Evolutionary conservation across 2,113 vertebrate species (phyloP), one percentile per base, ranked within the genome.

Genomic region (Ammospiza caudacuta): DNA sequence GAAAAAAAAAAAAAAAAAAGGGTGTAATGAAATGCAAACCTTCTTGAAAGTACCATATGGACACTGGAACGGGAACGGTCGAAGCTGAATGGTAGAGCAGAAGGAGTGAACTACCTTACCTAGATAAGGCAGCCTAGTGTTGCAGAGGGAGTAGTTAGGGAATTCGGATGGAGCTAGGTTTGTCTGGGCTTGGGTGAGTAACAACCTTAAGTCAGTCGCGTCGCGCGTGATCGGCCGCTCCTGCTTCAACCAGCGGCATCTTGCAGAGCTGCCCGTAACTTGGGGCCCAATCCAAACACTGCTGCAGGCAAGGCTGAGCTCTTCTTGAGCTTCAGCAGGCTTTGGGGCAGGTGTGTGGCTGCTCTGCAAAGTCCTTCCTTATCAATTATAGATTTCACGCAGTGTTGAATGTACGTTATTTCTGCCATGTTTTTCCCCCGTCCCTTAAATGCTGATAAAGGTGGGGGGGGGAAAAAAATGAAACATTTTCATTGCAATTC

Each of bases 341-440:
- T 91, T 77, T 55, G 19, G 41, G 83, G 47, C 52, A 54, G 35
- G 11, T 57, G 13, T 25, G 43, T 41, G 49, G 25, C 41, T 80
- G 43, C 16, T 47, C 25, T 88, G 43, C 8, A 76, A 83, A 92
- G 82, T 51, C 23, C 5, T 80, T 77, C 74, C 33, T 59, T 5
- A 2, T 80, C 59, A 92, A 6, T 90, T 58, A 41, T 7, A 39
- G 33, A 66, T 78, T 81, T 72, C 43, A 15, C 11, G 1, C 55
- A 31, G 20, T 7, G 39, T 8, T 33, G 18, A 73, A 62, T 7
- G n/a, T 28, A n/a, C 0, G 0, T 23, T 93, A 63, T 24, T 92
- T 88, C 21, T 2, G 15, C 15, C 9, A 4, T 63, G 33, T 14
- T 51, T 62, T 20, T 0, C 5, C 12, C 15, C 2, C 2, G 4